Base-by-base conservation (phyloP, 2,797 vertebrate genomes). In the Lindbergichthys nudifrons region DNA sequence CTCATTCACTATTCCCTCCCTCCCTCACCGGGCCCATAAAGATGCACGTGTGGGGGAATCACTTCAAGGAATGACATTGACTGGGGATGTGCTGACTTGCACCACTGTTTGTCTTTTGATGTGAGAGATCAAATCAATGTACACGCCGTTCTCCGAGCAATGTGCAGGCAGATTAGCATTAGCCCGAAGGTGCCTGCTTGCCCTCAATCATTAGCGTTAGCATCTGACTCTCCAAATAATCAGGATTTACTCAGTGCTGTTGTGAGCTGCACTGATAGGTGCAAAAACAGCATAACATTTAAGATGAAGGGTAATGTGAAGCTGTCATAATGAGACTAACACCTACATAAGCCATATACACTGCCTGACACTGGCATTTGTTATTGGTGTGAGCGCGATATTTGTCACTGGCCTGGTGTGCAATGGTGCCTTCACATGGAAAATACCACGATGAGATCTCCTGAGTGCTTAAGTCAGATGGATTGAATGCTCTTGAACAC, bases 41-140 rank as follows among this genome's bases (percentile, higher is more conserved):
- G 96, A 97, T 95, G 95, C 93, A 91, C 95, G 94, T 97, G 96
- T 95, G 94, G 78, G 96, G 95, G 96, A 95, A 95, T 95, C 95
- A 97, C 97, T 96, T 96, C 96, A 97, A 94, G 96, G 96, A 97
- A 96, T 98, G 98, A 98, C 97, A 98, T 98, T 99, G 97, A 98
- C 96, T 96, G 96, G 97, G 94, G 97, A 99, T 98, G 95, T 99
- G 97, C 98, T 98, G 98, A 99, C 97, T 98, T 95, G 96, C 96
- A 96, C 96, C 95, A 94, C 95, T 97, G 97, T 98, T 98, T 98
- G 97, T 98, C 97, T 99, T 99, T 98, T 97, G 97, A 99, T 97
- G 97, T 97, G 97, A 96, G 97, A 97, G 97, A 99, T 97, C 97
- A 98, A 97, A 99, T 99, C 97, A 95, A 99, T 98, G 97, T 96